phyloP scores from a whole-genome alignment of 2,888 invertebrate species.

The Seira sanloemensis region DNA sequence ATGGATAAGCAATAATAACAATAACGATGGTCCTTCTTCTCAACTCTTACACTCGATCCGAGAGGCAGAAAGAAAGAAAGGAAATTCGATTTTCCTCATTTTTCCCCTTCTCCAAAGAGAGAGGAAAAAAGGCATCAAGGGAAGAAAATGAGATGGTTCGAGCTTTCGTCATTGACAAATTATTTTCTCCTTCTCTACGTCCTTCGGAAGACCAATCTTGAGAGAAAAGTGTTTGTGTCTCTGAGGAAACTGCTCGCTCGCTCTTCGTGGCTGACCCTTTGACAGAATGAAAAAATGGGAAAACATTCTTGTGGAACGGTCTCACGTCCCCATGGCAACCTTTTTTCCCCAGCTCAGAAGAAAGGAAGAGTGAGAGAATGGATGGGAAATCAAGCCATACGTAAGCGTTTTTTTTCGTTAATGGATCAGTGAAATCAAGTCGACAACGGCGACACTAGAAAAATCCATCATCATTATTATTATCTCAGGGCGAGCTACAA shows the following conservation, averaged over 20 bases:
- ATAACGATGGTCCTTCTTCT: conserved; percentile 8
- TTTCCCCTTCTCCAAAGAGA: too few species aligned
- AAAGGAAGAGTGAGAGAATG: neutral
- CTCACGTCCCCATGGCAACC: neutral
- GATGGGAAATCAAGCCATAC: conserved; percentile 10
- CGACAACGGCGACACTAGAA: conserved; percentile 11
- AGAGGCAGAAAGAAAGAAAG: neutral
- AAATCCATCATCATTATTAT: conserved; percentile 45
- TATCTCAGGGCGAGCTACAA: neutral
- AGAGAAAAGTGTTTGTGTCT: neutral
- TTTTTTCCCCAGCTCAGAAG: too few species aligned
- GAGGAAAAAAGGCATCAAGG: neutral
- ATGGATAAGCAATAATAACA: conserved; percentile 36
- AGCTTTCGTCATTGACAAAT: conserved; percentile 36
- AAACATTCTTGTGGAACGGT: neutral
- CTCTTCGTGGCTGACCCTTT: conserved; percentile 31
- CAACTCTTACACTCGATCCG: neutral
- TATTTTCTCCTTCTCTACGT: conserved; percentile 20
- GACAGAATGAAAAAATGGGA: conserved; percentile 13
- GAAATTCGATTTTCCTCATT: conserved; percentile 4
- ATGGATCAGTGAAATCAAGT: conserved; percentile 20
- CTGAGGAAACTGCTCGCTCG: neutral
- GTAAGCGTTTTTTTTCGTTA: neutral
- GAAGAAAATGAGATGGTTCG: conserved; percentile 1
- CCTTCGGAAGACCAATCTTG: conserved; percentile 2